These are phyloP conservation scores for Apogon hyalosoma DNA, from an alignment of 2,797 vertebrate genomes.

Conservation along the genomic window DNA sequence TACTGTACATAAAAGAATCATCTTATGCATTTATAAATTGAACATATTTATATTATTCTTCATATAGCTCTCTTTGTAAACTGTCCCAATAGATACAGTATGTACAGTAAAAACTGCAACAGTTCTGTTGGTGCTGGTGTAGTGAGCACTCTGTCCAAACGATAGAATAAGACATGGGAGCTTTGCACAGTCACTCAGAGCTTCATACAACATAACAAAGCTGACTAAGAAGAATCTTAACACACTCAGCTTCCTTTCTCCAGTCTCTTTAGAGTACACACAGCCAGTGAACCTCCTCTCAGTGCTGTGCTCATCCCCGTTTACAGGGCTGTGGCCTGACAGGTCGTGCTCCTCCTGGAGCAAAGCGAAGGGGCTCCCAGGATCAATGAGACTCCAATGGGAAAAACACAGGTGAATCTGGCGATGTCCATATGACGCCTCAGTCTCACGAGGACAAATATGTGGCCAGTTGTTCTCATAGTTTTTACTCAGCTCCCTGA, in stretches of 20 bases:
- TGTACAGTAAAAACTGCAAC: slow-evolving; percentile 84
- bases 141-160: slow-evolving; percentile 77
- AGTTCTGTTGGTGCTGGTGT: slow-evolving; percentile 84
- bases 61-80: slow-evolving; percentile 87
- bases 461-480: slow-evolving; percentile 57
- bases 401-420: slow-evolving; percentile 69
- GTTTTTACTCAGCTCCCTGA: slow-evolving; percentile 71
- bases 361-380: slow-evolving; percentile 54
- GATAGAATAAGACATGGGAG: slow-evolving; percentile 74
- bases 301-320: slow-evolving; percentile 48
- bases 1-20: slow-evolving; percentile 80
- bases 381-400: slow-evolving; percentile 63
- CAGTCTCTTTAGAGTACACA: slow-evolving; percentile 56
- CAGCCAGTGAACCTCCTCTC: slow-evolving; percentile 51
- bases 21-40: slow-evolving; percentile 82
- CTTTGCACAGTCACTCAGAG: slow-evolving; percentile 73
- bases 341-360: slow-evolving; percentile 55
- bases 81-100: slow-evolving; percentile 85
- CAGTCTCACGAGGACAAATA: slow-evolving; percentile 55
- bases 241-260: slow-evolving; percentile 64
- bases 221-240: slow-evolving; percentile 71
- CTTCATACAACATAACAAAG: slow-evolving; percentile 72
- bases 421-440: slow-evolving; percentile 67
- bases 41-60: slow-evolving; percentile 86
- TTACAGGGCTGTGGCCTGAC: slow-evolving; percentile 38